Evolutionary conservation across 2,113 vertebrate species (phyloP), one percentile per base, ranked within the genome.

Genomic region (Callipepla californica): DNA sequence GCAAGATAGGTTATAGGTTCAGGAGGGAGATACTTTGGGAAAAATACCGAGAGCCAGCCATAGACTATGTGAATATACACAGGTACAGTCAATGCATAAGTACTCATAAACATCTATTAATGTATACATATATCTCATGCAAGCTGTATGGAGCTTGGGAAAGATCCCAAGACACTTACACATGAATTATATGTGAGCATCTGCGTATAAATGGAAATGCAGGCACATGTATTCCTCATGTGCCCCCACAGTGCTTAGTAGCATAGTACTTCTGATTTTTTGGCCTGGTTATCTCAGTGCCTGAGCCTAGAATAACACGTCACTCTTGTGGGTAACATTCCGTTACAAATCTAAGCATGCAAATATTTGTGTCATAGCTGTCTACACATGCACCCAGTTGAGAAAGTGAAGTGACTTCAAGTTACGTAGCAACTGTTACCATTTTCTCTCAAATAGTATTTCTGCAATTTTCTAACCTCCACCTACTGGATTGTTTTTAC

Each of bases 311-410:
- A 93, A 21, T 61, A 87, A 94, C 6, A 59, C 59, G 67, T 80
- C 89, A 96, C 63, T 61, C 70, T 87, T 70, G 62, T 30, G 75
- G 79, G 74, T 55, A 92, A 85, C 32, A 70, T 93, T 91, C 88
- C 66, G 63, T 62, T 94, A 77, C 91, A 93, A 91, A 85, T 92
- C 89, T 47, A 63, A 82, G 72, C 84, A 82, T 82, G 75, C 80
- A 95, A 95, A 94, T 91, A 67, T 85, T 93, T 93, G 59, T 96
- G 89, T 94, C 89, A 96, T 89, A 95, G 87, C 92, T 96, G 88
- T 93, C 92, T 83, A 93, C 67, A 5, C 45, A 1, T 89, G 87
- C 78, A 95, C 90, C 78, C 70, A 79, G 72, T 87, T 94, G 89
- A 76, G 86, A 82, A 93, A 63, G 63, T 93, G 94, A 93, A 96